These are phyloP conservation scores for Machimus rusticus DNA, from an alignment of 2,888 invertebrate genomes.

Conservation along the genomic window DNA sequence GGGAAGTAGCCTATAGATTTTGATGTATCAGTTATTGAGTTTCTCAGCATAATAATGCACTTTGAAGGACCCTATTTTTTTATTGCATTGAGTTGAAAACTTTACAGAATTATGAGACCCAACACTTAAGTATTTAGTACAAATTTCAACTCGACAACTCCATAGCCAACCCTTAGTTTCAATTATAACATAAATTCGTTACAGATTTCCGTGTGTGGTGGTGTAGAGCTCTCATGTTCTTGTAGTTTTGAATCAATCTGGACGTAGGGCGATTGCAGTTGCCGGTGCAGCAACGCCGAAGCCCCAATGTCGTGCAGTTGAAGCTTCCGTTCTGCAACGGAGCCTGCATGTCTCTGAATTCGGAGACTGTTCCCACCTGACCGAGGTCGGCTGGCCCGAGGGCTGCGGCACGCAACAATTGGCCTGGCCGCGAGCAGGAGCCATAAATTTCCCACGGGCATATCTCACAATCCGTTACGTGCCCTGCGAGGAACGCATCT, in stretches of 20 bases:
- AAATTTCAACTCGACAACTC: too few relatives aligned
- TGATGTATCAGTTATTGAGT: too few relatives aligned
- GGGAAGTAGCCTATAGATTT: too few relatives aligned
- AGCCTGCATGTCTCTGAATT: not conserved
- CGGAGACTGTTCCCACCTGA: not conserved
- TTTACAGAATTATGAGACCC: too few relatives aligned
- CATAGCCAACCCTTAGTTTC: too few relatives aligned
- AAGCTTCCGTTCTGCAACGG: not conserved
- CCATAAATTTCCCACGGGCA: constrained; percentile 22
- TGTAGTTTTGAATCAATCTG: not conserved
- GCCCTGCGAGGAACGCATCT: not conserved
- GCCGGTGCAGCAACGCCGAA: not conserved
- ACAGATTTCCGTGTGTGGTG: too few relatives aligned
- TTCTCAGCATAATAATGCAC: too few relatives aligned
- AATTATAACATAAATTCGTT: too few relatives aligned
- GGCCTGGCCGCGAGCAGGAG: not conserved
- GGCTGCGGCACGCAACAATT: constrained; percentile 1
- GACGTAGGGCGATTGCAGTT: not conserved
- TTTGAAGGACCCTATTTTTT: too few relatives aligned
- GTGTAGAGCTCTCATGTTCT: not conserved
- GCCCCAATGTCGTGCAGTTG: not conserved
- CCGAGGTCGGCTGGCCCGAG: not conserved
- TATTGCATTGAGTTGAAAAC: too few relatives aligned
- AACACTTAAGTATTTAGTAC: too few relatives aligned
- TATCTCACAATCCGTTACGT: not conserved